Evolutionary conservation across 2,797 vertebrate species (phyloP), one percentile per base, ranked within the genome.

Genomic region (Pseudochromis fuscus): DNA sequence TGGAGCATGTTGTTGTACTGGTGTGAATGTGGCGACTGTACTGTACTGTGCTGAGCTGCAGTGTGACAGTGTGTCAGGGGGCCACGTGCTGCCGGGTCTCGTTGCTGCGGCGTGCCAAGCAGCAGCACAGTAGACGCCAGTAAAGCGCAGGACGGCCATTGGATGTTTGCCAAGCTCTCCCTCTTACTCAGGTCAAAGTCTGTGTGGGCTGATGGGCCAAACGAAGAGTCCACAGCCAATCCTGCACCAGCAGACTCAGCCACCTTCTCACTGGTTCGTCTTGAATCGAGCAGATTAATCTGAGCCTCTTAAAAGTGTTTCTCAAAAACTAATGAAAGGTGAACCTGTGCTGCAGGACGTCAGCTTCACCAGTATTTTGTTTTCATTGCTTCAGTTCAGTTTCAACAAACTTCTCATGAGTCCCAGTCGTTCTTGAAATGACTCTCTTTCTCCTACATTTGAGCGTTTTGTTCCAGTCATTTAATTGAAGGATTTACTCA

Each of bases 151-250:
- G 71, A 50, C 19, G 12, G 42, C 2, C 4, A 33, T 19, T 88
- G 90, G 77, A 50, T 55, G 33, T 70, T 72, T 65, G 85, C 89
- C 88, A 86, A 59, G 72, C 37, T 71, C 48, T 66, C 58, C 53
- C 60, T 71, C 77, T 76, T 19, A 69, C 71, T 51, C 70, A 1
- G 88, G 90, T 87, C 85, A 91, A 88, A 91, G 91, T 89, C 84
- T 89, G 85, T 69, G 81, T 50, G 71, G 81, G 70, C 77, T 74
- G 63, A 66, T 42, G 64, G 75, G 73, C 52, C 73, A 75, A 79
- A 48, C 12, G 10, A 62, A 42, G 79, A 80, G 61, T 72, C 61
- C 57, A 11, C 62, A 82, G 72, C 85, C 87, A 85, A 71, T 83
- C 67, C 67, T 16, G 58, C 67, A 21, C 31, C 62, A 50, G 51